Conservation (phyloP, 2,113 vertebrate species). For the Megaceryle maxima region DNA sequence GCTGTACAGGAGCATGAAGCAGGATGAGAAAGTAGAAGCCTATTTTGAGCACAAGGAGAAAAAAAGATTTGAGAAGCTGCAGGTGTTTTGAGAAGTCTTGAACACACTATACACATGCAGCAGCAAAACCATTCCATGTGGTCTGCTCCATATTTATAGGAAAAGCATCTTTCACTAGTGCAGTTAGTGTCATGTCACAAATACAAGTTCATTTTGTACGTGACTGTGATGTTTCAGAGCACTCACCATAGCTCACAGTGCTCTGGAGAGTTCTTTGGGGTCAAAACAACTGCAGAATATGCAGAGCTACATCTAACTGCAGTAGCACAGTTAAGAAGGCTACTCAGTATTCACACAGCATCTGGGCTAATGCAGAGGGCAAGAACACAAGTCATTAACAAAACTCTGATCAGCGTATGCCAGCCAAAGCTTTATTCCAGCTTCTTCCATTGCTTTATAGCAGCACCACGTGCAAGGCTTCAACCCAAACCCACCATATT, state of each 20-base stretch:
- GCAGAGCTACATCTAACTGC: background rate
- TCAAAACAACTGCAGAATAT: background rate
- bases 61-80: background rate
- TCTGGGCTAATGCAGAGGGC: background rate
- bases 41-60: background rate
- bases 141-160: background rate
- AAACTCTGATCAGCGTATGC: background rate
- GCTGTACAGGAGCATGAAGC: background rate
- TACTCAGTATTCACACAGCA: accelerated
- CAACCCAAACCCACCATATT: background rate
- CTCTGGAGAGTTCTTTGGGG: background rate
- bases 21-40: background rate
- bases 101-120: accelerated
- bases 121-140: background rate
- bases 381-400: background rate
- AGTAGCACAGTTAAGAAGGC: background rate
- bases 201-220: background rate
- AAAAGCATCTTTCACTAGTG: background rate
- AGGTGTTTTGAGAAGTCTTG: background rate
- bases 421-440: constrained; percentile 47
- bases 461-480: background rate
- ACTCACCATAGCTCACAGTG: background rate
- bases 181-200: background rate
- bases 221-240: background rate
- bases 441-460: background rate